Base-by-base conservation (phyloP, 2,113 vertebrate species). In the Nothobranchius kuhntae region DNA sequence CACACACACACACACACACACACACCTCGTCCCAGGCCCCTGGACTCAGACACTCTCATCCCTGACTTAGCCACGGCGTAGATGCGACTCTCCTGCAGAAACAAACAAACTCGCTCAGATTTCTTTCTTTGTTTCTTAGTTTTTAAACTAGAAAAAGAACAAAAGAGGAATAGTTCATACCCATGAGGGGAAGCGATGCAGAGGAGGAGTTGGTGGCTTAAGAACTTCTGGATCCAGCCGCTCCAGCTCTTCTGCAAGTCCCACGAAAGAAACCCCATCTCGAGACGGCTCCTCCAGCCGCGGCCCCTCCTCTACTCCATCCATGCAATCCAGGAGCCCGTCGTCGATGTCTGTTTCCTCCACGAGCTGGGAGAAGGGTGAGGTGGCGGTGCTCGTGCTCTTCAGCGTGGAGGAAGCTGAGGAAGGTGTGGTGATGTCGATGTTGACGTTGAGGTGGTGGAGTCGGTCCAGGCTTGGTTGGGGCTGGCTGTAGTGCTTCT, bases 111-210 rank as follows among this genome's bases (percentile, higher is more conserved):
- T 7, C 38, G 59, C 13, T 26, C 24, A 63, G 7, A 38, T 47
- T 47, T 13, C 17, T 2, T 63, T 30, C 36, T 30, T 24, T 6
- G 8, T 45, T 8, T 45, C 26, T 4, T 15, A 40, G 21, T 13
- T 26, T 36, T 50, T 36, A 50, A 45, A 24, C 7, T 3, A 36
- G 35, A 2, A 4, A 54, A 44, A 3, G 35, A 13, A 38, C 11
- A 59, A 35, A 3, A 24, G 15, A 47, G 7, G 1, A 47, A 47
- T 8, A 30, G 52, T 13, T 54, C 11, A 55, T 90, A 96, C 95
- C 95, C 95, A 96, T 0, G 95, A 95, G 3, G 95, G 95, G 67
- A 96, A 94, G 54, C 95, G 91, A 72, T 96, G 95, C 51, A 96
- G 83, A 0, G 95, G 95, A 35, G 95, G 95, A 3, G 95, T 95